Percentiles rank a stretch among this genome's conserved stretches.
Conservation (phyloP, 2,888 invertebrate species). For the Andrena trimmerana region DNA sequence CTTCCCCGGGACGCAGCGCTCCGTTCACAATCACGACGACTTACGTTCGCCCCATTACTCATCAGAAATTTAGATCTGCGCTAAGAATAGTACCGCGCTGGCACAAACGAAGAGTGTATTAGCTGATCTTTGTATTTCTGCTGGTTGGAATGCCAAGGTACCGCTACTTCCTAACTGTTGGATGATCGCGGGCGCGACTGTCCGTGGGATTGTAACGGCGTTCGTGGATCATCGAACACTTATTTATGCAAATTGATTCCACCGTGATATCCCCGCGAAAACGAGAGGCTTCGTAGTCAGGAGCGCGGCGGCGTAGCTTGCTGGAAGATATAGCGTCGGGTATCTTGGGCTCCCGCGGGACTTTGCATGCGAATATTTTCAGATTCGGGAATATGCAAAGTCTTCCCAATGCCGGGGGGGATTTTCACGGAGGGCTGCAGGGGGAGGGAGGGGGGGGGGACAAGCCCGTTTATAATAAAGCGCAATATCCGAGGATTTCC, state of each 20-base stretch:
- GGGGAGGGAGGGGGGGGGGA: constrained; percentile 52
- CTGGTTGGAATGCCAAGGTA: background rate
- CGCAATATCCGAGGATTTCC: constrained; percentile 85
- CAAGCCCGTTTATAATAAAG: constrained; percentile 83
- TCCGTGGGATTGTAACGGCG: background rate
- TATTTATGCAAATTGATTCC: constrained; percentile 60
- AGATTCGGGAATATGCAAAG: constrained; percentile 84
- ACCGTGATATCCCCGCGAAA: constrained; percentile 32
- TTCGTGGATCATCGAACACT: constrained; percentile 43
- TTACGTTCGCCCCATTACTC: background rate
- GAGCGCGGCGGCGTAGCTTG: constrained; percentile 24
- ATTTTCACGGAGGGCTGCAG: constrained; percentile 42
- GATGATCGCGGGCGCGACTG: background rate
- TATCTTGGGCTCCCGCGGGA: constrained; percentile 75
- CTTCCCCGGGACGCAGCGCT: background rate
- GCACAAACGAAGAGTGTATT: no score
- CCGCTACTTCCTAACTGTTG: background rate
- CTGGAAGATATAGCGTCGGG: constrained; percentile 55
- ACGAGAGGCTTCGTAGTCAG: constrained; percentile 29
- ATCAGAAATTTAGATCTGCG: background rate
- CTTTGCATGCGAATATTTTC: constrained; percentile 78
- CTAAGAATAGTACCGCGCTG: no score
- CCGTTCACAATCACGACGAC: background rate
- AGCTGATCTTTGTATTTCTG: no score
- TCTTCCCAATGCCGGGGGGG: constrained; percentile 66